phyloP scores from a whole-genome alignment of 2,888 invertebrate species.

The Actias luna region DNA sequence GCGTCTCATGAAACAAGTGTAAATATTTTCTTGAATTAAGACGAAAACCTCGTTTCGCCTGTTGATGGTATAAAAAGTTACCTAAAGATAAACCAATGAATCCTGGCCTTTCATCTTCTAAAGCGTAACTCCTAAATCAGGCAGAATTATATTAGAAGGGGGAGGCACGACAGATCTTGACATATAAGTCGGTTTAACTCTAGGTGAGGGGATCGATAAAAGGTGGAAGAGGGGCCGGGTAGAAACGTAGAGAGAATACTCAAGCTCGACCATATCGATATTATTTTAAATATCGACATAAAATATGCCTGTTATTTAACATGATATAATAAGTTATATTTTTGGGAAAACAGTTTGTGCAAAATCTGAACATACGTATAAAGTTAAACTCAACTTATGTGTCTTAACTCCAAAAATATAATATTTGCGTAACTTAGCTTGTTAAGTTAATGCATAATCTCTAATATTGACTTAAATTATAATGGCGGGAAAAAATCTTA shows the following conservation, averaged over 20 bases:
- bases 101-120: slow-evolving; percentile 25
- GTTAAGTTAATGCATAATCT: too few species aligned
- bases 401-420: too few species aligned
- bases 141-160: slow-evolving; percentile 18
- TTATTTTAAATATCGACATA: neutral
- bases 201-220: slow-evolving; percentile 49
- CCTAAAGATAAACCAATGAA: slow-evolving; percentile 24
- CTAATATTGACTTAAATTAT: neutral
- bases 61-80: slow-evolving; percentile 13
- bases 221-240: slow-evolving; percentile 28
- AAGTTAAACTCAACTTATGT: too few species aligned
- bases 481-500: neutral
- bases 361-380: too few species aligned
- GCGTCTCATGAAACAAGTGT: slow-evolving; percentile 7
- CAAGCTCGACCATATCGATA: neutral
- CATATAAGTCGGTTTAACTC: slow-evolving; percentile 34
- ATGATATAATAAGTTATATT: neutral
- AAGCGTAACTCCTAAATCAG: slow-evolving; percentile 26
- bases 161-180: slow-evolving; percentile 32
- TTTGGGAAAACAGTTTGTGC: neutral
- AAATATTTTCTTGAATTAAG: slow-evolving; percentile 20
- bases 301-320: neutral
- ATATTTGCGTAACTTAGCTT: too few species aligned
- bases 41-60: slow-evolving; percentile 8
- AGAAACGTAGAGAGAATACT: slow-evolving; percentile 16